phyloP scores from a whole-genome alignment of 2,113 vertebrate genomes.

The Phoenicopterus ruber region DNA sequence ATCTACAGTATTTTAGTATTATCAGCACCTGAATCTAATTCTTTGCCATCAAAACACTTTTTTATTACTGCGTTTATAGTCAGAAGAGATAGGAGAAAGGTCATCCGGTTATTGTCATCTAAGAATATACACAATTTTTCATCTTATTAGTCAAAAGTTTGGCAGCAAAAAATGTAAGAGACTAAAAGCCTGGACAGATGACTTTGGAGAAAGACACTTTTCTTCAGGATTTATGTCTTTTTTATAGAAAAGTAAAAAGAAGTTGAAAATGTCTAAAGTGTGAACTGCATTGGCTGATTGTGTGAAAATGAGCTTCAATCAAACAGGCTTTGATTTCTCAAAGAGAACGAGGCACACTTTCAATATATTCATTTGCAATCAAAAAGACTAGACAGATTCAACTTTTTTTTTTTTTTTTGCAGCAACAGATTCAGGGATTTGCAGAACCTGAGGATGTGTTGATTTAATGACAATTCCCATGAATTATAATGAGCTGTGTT shows the following conservation, averaged over 20 bases:
- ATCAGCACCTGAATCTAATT: background rate
- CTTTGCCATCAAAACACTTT: background rate
- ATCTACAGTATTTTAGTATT: background rate
- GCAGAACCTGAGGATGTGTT: background rate
- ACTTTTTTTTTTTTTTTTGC: background rate
- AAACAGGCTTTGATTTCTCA: constrained; percentile 29
- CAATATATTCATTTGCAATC: constrained; percentile 24
- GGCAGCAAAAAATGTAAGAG: background rate
- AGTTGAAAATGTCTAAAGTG: background rate
- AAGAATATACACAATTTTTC: background rate
- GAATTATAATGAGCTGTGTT: background rate
- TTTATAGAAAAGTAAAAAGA: background rate
- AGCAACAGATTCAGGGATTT: background rate
- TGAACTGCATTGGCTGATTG: constrained; percentile 1
- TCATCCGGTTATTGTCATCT: background rate
- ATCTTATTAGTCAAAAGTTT: background rate
- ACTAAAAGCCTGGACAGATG: background rate
- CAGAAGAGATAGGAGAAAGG: background rate
- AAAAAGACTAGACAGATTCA: background rate
- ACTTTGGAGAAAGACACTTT: background rate
- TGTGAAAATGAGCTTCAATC: constrained; percentile 53
- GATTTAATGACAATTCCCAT: background rate
- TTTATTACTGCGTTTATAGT: background rate
- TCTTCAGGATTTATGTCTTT: background rate
- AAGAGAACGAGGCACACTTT: background rate